Evolutionary conservation across 2,888 invertebrate genomes (phyloP), one percentile per base, ranked within the genome.

Genomic region (Rhogogaster chlorosoma): DNA sequence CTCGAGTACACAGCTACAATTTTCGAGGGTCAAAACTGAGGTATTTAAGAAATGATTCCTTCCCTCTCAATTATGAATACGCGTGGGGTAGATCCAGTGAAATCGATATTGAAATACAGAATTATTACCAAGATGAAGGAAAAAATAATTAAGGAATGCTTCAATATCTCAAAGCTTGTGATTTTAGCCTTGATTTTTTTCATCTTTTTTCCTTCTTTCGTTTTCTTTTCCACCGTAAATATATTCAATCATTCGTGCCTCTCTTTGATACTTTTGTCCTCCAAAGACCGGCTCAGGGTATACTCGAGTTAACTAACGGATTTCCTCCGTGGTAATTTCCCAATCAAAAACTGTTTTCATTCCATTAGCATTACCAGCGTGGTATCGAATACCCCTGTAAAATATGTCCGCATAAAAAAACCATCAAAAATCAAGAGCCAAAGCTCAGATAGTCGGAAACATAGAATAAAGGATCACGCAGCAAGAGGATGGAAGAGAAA

Each of bases 71-170:
- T n/a, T 36, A n/a, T 10, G 10, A 18, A 71, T 32, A n/a, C 32
- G 61, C 61, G 22, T 10, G 0, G 22, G 22, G 61, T 71, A 32
- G n/a, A 71, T 71, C 18, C 36, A n/a, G n/a, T 45, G 75, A n/a
- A 53, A 77, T 77, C 77, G 53, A 77, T 77, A 77, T 32, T 32
- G 7, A 38, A 77, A 77, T n/a, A n/a, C 29, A 53, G 53, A 7
- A 49, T 77, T 29, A 77, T 53, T 26, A 49, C 53, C 42, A 42
- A 73, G 73, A 73, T 77, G 49, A n/a, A 49, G 45, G n/a, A 22
- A 73, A 22, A 42, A 49, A 53, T 77, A 77, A 77, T 53, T 45
- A 53, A 77, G 49, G 77, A 53, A 77, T 53, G 29, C 73, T 42
- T 38, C n/a, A 42, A 38, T n/a, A n/a, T 73, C 38, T n/a, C 38